Evolutionary conservation across 2,113 vertebrate species (phyloP).

Genomic region (Alectura lathami): DNA sequence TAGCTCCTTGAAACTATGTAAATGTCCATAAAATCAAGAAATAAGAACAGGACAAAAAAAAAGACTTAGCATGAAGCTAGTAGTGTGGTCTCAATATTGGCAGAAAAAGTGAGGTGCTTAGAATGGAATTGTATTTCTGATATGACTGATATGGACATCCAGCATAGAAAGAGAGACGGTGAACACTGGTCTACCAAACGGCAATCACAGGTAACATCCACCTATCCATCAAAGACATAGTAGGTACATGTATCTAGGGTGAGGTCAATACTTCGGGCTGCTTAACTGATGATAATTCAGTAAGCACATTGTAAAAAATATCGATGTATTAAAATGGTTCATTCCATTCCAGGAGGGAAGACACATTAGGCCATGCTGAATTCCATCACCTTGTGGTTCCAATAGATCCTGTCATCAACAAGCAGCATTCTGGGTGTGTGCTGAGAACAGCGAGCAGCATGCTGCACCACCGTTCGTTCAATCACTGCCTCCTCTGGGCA

Average conservation of each 20-base stretch:
- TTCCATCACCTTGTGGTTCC: not conserved
- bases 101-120: not conserved
- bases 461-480: not conserved
- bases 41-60: not conserved
- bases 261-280: not conserved
- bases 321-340: not conserved
- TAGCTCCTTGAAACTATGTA: not conserved
- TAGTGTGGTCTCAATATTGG: not conserved
- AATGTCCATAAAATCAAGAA: not conserved
- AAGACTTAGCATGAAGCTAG: not conserved
- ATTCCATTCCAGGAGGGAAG: not conserved
- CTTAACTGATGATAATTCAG: not conserved
- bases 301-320: not conserved
- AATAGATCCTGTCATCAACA: not conserved
- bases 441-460: not conserved
- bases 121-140: not conserved
- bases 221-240: not conserved
- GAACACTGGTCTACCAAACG: not conserved
- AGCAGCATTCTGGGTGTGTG: accelerated
- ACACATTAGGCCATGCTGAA: accelerated
- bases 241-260: not conserved
- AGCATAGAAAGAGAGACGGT: not conserved
- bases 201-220: not conserved
- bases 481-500: not conserved
- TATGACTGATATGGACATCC: not conserved